phyloP scores from a whole-genome alignment of 2,888 invertebrate genomes.

The Dasypogon diadema region DNA sequence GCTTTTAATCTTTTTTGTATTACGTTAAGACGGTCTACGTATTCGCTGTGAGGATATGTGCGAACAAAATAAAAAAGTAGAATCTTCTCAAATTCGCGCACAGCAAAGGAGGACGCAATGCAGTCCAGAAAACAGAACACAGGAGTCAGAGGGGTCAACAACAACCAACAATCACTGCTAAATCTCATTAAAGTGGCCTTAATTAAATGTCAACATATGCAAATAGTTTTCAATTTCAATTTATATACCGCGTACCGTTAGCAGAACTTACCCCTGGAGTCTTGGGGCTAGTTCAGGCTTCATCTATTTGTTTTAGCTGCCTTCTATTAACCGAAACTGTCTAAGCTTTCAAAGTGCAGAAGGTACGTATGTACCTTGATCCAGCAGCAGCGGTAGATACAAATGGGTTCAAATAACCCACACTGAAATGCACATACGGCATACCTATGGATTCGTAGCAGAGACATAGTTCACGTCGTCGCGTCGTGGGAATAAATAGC shows the following conservation, averaged over 20 bases:
- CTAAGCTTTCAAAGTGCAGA: background rate
- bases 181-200: slow-evolving; percentile 62
- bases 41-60: slow-evolving; percentile 13
- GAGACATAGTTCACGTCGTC: slow-evolving; percentile 24
- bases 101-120: background rate
- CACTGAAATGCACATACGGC: background rate
- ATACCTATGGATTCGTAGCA: slow-evolving; percentile 1
- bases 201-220: slow-evolving; percentile 63
- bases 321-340: slow-evolving; percentile 10
- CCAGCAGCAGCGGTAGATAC: slow-evolving; percentile 31
- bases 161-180: slow-evolving; percentile 36
- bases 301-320: background rate
- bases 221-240: slow-evolving; percentile 57
- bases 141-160: background rate
- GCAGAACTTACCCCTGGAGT: slow-evolving; percentile 34
- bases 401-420: slow-evolving; percentile 20
- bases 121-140: no score
- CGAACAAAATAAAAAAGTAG: slow-evolving; percentile 22
- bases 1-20: slow-evolving; percentile 30
- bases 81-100: slow-evolving; percentile 7
- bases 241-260: slow-evolving; percentile 41
- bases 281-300: background rate
- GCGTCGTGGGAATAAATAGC: background rate
- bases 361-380: background rate
- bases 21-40: background rate